phyloP scores from a whole-genome alignment of 2,888 invertebrate species.

The Eupithecia dodoneata region DNA sequence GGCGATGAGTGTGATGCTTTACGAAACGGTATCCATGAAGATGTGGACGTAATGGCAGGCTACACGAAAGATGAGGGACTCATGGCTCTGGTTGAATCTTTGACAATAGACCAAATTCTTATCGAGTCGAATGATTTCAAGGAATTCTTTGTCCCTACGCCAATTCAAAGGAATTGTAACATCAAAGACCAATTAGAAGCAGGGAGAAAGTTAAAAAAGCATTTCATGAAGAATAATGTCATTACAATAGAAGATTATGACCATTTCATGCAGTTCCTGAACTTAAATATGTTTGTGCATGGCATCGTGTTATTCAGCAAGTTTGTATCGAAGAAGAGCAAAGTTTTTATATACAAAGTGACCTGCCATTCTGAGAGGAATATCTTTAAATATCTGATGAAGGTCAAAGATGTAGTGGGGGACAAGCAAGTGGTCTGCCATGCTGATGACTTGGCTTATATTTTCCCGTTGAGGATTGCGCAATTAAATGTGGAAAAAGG shows the following conservation, averaged over 20 bases:
- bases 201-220: constrained; percentile 48
- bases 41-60: constrained; percentile 88
- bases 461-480: constrained; percentile 52
- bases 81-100: constrained; percentile 40
- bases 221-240: constrained; percentile 53
- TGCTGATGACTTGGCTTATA: constrained; percentile 61
- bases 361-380: constrained; percentile 62
- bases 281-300: constrained; percentile 52
- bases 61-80: constrained; percentile 88
- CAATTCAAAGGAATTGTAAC: constrained; percentile 50
- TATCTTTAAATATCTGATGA: constrained; percentile 47
- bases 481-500: constrained; percentile 48
- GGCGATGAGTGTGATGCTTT: constrained; percentile 62
- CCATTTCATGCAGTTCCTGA: constrained; percentile 48
- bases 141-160: constrained; percentile 59
- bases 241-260: constrained; percentile 50
- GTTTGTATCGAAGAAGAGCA: constrained; percentile 50
- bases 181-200: constrained; percentile 55
- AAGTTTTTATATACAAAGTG: constrained; percentile 63
- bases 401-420: constrained; percentile 38
- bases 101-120: constrained; percentile 45
- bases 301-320: constrained; percentile 53
- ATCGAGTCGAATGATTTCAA: constrained; percentile 51
- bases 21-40: constrained; percentile 73
- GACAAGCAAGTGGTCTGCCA: constrained; percentile 50